Conservation (phyloP, 2,113 vertebrate species). For the Odontesthes bonariensis region DNA sequence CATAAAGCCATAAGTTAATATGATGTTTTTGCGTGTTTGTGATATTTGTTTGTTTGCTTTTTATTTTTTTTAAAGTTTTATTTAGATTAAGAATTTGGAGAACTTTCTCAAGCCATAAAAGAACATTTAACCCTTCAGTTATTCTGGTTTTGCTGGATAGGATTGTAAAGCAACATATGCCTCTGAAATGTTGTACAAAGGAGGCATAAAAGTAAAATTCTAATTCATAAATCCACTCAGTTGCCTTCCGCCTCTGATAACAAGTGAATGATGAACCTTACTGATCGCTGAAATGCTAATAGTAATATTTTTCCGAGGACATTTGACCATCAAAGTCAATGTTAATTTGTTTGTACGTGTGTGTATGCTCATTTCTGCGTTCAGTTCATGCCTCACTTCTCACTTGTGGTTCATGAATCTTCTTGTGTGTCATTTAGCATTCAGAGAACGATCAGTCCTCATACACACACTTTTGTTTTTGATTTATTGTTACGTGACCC, state of each 20-base stretch:
- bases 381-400: conserved; percentile 42
- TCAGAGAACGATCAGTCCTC: conserved; percentile 50
- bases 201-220: neutral
- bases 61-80: neutral
- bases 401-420: conserved; percentile 55
- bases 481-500: conserved; percentile 50
- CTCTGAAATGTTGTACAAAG: neutral
- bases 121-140: neutral
- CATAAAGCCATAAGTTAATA: no score
- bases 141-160: neutral
- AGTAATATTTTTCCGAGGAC: neutral
- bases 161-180: neutral
- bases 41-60: no score
- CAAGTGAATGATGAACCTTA: neutral
- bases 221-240: neutral
- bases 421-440: conserved; percentile 24
- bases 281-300: conserved; percentile 5
- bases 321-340: neutral
- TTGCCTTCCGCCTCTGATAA: no score
- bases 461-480: conserved; percentile 52
- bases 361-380: conserved; percentile 13
- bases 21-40: no score
- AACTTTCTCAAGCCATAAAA: neutral
- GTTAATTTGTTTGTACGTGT: conserved; percentile 3
- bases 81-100: neutral